Evolutionary conservation across 2,888 invertebrate genomes (phyloP).

Genomic region (Mellilla xanthometata): DNA sequence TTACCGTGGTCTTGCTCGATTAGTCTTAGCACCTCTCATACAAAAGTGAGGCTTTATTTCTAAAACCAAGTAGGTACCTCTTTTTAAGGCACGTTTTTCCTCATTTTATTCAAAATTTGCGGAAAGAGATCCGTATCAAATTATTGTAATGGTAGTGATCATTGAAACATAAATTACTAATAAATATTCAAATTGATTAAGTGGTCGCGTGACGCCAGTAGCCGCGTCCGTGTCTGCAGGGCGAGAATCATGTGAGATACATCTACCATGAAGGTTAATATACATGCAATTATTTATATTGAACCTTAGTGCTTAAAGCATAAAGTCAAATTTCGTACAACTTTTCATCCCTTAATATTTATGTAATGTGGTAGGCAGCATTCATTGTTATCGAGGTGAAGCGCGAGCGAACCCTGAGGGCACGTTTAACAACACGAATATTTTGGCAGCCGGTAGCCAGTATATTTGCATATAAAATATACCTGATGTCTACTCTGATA

Average conservation of each 20-base stretch:
- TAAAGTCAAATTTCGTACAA: slow-evolving; percentile 18
- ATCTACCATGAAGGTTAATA: slow-evolving; percentile 17
- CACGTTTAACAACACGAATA: slow-evolving; percentile 49
- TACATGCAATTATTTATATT: not conserved
- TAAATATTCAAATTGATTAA: slow-evolving; percentile 44
- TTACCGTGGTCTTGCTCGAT: not conserved
- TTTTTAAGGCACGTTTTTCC: too few species aligned
- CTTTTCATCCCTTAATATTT: slow-evolving; percentile 11
- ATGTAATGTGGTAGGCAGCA: slow-evolving; percentile 19
- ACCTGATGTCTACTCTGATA: slow-evolving; percentile 20
- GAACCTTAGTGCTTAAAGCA: slow-evolving; percentile 11
- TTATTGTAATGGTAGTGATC: slow-evolving; percentile 23
- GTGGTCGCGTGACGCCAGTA: slow-evolving; percentile 62
- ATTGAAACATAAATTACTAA: slow-evolving; percentile 34
- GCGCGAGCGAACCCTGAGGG: slow-evolving; percentile 42
- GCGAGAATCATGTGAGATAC: slow-evolving; percentile 29
- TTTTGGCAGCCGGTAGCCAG: slow-evolving; percentile 33
- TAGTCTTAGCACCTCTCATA: too few species aligned
- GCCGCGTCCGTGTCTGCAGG: slow-evolving; percentile 61
- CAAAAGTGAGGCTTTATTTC: too few species aligned
- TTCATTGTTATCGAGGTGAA: slow-evolving; percentile 32
- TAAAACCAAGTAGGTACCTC: too few species aligned
- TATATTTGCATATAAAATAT: slow-evolving; percentile 32
- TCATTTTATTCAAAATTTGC: too few species aligned
- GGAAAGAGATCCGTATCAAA: slow-evolving; percentile 22